Evolutionary conservation across 1,140 invertebrate species (phyloP), one percentile per base, ranked within the genome.

Genomic region (Pachypeltis micranthus): DNA sequence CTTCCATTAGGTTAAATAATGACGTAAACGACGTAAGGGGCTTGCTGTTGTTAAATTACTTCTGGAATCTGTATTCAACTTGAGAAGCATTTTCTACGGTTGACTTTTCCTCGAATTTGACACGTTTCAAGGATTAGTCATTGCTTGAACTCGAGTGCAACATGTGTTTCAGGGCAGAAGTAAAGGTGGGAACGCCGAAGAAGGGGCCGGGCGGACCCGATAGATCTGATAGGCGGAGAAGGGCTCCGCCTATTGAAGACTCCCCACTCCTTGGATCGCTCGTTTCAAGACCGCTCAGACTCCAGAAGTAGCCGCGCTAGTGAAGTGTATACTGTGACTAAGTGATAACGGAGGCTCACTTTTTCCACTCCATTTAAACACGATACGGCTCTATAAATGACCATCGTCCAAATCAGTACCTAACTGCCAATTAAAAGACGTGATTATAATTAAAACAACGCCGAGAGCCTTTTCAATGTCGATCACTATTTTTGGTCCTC

Each of bases 281-380:
- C 27, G 3, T 31, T 21, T 7, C 10, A 51, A 21, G 47, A 21
- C 10, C 47, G 10, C 7, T 51, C 47, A 51, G 47, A 51, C 10
- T 21, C 47, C 47, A 51, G 47, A 51, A 51, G 47, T 51, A 51
- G 47, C 47, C 47, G 47, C 47, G 47, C 47, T 51, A 21, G 47
- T 51, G 47, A 51, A 51, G 10, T 21, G 47, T 51, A 21, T 51
- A 51, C 10, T 51, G 47, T 21, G 47, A 10, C 47, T 51, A 16
- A 21, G 47, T 51, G 47, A 51, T 21, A n/a, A 16, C 47, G 47
- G 47, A 51, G 23, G 47, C 23, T 21, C 21, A 4, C 19, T 39
- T 39, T 39, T 39, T 16, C 31, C 31, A n/a, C n/a, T n/a, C n/a
- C n/a, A 10, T 39, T 39, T 16, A 39, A 39, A 39, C 31, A 39